Conservation (phyloP, 2,797 vertebrate species). For the Sciaenops ocellatus region DNA sequence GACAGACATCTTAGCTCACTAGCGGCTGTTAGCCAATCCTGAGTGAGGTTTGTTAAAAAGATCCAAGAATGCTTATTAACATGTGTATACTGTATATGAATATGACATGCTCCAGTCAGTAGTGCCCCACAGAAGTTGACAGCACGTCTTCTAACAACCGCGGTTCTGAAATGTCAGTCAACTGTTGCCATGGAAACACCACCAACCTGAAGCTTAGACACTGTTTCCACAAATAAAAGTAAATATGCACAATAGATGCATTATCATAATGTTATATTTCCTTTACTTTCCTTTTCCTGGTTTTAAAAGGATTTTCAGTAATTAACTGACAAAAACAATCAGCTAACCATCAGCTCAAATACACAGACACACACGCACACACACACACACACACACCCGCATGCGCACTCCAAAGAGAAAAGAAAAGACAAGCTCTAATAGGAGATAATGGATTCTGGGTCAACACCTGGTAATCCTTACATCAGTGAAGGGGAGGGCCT, state of each 20-base stretch:
- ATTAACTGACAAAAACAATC: conserved; percentile 16
- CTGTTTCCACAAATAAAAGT: neutral
- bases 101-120: neutral
- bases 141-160: neutral
- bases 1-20: neutral
- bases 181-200: conserved; percentile 1
- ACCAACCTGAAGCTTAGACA: conserved; percentile 10
- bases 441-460: conserved; percentile 83
- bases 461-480: conserved; percentile 84
- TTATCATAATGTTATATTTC: neutral
- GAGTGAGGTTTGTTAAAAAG: neutral
- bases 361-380: conserved; percentile 27
- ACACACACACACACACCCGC: conserved; percentile 22
- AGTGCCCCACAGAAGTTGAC: neutral
- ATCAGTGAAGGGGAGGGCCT: conserved; percentile 67
- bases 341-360: conserved; percentile 1
- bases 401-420: conserved; percentile 38
- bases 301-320: conserved; percentile 11
- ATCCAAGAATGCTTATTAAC: neutral
- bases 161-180: neutral
- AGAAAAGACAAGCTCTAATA: conserved; percentile 76
- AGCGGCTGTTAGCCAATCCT: neutral
- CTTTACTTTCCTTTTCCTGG: neutral
- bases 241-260: neutral
- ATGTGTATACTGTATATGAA: neutral